A percentile compares a stretch with the other conserved stretches of the same genome.
Evolutionary conservation across 1,140 invertebrate species (phyloP).

Genomic region (Akabosia matsudoensis): DNA sequence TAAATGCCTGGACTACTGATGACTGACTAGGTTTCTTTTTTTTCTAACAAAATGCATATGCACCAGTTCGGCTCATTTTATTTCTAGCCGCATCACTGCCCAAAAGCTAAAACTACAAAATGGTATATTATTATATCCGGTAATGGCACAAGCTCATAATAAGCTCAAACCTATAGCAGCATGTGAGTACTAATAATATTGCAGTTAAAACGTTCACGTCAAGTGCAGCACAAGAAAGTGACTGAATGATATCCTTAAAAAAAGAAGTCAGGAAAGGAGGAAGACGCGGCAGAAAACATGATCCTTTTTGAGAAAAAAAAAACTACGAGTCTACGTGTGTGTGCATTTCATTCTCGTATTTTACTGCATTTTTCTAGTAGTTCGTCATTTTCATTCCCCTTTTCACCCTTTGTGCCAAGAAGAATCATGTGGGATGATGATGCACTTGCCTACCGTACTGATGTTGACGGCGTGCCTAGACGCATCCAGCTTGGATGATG

Average conservation of each 20-base stretch:
- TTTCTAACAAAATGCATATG: no score
- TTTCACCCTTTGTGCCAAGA: not conserved
- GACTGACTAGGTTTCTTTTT: slow-evolving; percentile 8
- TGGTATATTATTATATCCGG: no score
- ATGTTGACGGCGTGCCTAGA: not conserved
- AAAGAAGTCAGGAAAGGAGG: not conserved
- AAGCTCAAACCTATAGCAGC: not conserved
- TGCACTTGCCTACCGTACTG: not conserved
- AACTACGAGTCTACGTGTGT: slow-evolving; percentile 4
- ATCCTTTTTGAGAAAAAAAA: not conserved
- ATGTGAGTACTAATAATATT: slow-evolving; percentile 4
- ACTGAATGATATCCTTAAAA: not conserved
- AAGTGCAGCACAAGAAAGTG: slow-evolving; percentile 3
- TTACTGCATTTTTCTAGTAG: slow-evolving; percentile 14
- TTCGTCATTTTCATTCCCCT: not conserved
- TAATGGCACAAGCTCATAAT: no score
- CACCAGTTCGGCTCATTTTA: not conserved
- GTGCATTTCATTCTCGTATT: slow-evolving; percentile 22
- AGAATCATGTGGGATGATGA: no score
- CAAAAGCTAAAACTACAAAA: not conserved
- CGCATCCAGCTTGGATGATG: not conserved
- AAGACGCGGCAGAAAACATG: not conserved
- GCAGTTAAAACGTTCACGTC: not conserved
- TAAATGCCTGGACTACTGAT: slow-evolving; percentile 15
- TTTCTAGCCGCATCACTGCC: slow-evolving; percentile 6